Evolutionary conservation across 2,113 vertebrate genomes (phyloP), one percentile per base, ranked within the genome.

Genomic region (Chamaetylas fuelleborni): DNA sequence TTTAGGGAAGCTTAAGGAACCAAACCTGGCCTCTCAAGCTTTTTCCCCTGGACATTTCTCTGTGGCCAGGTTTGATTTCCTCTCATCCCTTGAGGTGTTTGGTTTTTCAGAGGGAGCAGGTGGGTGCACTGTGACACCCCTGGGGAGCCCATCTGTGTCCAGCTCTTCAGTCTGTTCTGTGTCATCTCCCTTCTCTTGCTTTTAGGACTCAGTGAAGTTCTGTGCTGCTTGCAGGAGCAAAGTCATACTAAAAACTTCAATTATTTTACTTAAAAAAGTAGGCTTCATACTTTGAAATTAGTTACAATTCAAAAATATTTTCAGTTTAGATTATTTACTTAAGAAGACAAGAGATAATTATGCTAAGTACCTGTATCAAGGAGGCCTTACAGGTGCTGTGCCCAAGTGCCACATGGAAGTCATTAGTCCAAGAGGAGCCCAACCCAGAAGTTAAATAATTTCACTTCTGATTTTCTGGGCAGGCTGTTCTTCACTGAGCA

Each of bases 301-400:
- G 9, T 33, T 65, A 5, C 3, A 57, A 6, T 40, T 81, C 5
- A 45, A 40, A 82, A 66, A 7, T 33, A 14, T 6, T 36, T 70
- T 69, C 7, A 7, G 0, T 53, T 28, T 22, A 40, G 14, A 24
- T 58, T 26, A 8, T 66, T 81, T 43, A 16, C 33, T 51, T 12
- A 16, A 14, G 36, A 38, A 33, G 10, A 25, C 2, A 42, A 19
- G 79, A 64, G 58, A 24, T 25, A 60, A 67, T 56, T 42, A 3
- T 22, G 25, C 38, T 1, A 8, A 73, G 51, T 54, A 4, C 8
- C 31, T 6, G 0, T 51, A 33, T 7, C 0, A 1, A 56, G 42
- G 45, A 84, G 65, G 15, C 73, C 34, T 57, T 50, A 5, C 17
- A 47, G 60, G 38, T 88, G 20, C 45, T 38, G 62, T 62, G 34